These are phyloP conservation scores for Meiosimyza platycephala DNA, from an alignment of 2,888 invertebrate genomes.

Conservation along the genomic window DNA sequence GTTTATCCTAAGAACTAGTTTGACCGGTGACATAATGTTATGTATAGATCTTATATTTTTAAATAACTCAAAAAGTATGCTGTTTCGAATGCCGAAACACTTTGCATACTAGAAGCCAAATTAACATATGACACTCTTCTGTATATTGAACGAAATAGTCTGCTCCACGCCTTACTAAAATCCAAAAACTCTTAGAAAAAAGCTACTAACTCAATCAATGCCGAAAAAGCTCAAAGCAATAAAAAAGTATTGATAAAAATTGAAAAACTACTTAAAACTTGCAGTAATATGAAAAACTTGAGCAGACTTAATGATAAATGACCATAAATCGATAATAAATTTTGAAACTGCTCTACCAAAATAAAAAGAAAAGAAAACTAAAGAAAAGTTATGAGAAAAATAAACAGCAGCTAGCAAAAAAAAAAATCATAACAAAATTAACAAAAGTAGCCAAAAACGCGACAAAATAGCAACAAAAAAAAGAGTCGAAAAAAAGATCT, in stretches of 20 bases:
- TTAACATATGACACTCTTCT: too few species aligned
- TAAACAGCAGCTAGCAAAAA: background rate
- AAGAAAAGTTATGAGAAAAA: background rate
- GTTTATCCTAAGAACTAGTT: too few species aligned
- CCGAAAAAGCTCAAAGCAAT: background rate
- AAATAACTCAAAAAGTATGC: too few species aligned
- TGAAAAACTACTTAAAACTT: slow-evolving; percentile 33
- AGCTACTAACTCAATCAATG: too few species aligned
- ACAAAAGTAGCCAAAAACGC: background rate
- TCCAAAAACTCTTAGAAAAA: too few species aligned
- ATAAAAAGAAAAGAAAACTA: background rate
- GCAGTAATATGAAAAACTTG: slow-evolving; percentile 11
- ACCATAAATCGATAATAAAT: slow-evolving; percentile 31
- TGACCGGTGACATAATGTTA: too few species aligned
- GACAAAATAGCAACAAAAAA: slow-evolving; percentile 22
- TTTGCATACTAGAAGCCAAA: too few species aligned
- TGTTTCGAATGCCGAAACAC: too few species aligned
- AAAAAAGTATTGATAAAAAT: slow-evolving; percentile 32
- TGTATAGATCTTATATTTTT: too few species aligned
- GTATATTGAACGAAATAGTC: too few species aligned
- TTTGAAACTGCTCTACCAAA: slow-evolving; percentile 2
- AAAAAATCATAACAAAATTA: background rate
- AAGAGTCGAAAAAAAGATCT: background rate
- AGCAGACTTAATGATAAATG: slow-evolving; percentile 29
- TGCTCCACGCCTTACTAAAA: too few species aligned